Conservation (phyloP, 2,888 invertebrate genomes). For the Zonitis immaculata region DNA sequence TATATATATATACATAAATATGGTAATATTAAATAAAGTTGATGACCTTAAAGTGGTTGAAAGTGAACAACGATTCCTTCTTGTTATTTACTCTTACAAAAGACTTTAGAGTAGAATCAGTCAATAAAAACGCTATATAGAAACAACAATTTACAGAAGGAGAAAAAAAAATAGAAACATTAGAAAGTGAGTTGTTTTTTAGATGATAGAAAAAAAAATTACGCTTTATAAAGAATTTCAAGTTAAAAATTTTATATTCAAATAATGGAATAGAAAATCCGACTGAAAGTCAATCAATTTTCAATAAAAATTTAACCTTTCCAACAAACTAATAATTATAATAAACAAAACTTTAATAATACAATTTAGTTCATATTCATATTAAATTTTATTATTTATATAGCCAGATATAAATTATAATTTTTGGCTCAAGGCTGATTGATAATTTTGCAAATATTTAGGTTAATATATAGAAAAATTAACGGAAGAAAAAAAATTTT, state of each 20-base stretch:
- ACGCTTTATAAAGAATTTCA: background rate
- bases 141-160: background rate
- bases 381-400: no score
- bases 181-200: background rate
- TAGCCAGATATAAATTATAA: background rate
- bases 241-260: background rate
- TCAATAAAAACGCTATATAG: background rate
- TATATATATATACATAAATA: no score
- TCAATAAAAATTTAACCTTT: background rate
- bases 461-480: background rate
- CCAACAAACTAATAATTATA: no score
- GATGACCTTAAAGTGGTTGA: constrained; percentile 1
- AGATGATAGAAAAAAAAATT: background rate
- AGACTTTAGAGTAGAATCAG: background rate
- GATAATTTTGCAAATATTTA: background rate
- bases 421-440: background rate
- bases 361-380: background rate
- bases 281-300: background rate
- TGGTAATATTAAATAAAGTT: background rate
- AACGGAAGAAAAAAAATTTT: no score
- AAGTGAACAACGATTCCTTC: constrained; percentile 1
- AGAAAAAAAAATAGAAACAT: background rate
- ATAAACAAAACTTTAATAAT: background rate
- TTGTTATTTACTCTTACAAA: background rate
- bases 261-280: background rate